Evolutionary conservation across 2,797 vertebrate genomes (phyloP).

Genomic region (Cyclura pinguis): DNA sequence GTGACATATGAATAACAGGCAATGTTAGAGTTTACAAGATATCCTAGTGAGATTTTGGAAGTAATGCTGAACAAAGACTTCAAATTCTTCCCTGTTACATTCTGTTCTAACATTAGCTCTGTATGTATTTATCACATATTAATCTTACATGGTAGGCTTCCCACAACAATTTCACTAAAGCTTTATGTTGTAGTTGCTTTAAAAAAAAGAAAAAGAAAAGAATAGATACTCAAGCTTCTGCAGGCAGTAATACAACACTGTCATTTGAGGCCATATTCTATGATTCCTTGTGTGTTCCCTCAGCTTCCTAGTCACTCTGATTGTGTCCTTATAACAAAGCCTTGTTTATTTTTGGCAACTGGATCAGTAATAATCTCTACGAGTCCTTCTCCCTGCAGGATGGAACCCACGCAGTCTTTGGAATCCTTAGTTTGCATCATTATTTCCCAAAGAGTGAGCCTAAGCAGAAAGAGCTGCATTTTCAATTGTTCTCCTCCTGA

Average conservation of each 20-base stretch:
- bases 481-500: conserved; percentile 43
- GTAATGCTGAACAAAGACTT: background rate
- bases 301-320: background rate
- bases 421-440: conserved; percentile 39
- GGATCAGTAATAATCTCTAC: conserved; percentile 54
- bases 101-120: background rate
- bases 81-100: background rate
- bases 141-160: background rate
- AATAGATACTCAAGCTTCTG: background rate
- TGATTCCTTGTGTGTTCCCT: background rate
- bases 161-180: background rate
- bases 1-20: background rate
- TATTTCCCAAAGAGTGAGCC: conserved; percentile 31
- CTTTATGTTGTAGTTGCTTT: background rate
- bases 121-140: background rate
- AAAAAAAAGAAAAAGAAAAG: background rate
- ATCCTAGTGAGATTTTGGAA: background rate
- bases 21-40: background rate
- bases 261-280: background rate
- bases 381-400: conserved; percentile 27
- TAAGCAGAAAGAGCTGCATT: conserved; percentile 32
- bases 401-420: conserved; percentile 30
- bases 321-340: conserved; percentile 22
- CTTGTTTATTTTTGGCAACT: conserved; percentile 15
- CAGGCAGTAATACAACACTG: background rate